Base-by-base conservation (phyloP, 2,888 invertebrate genomes). In the Caenorhabditis sp. region DNA sequence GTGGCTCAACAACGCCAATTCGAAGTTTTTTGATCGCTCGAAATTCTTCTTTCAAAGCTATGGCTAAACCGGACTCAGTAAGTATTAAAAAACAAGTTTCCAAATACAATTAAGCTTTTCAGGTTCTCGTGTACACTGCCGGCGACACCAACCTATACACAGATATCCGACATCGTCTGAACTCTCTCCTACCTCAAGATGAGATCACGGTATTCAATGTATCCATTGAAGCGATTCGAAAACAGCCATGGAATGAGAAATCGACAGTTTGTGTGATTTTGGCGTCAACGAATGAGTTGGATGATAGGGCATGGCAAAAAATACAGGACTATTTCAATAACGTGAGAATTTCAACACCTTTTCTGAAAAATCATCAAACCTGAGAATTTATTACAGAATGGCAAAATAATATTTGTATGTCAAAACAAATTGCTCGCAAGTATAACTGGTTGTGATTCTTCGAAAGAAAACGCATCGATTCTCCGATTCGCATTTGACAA, bases 371-470 rank as follows among this genome's bases (percentile, higher is more conserved):
- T 7, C 4, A 31, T 7, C 10, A 10, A 31, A 31, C 10, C 10
- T 31, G 31, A 7, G 31, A 31, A 31, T 31, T n/a, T 38, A 59
- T 75, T 82, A 64, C 73, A 86, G 78, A 77, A 84, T 36, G 87
- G 87, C 8, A 86, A 85, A 63, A 78, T 88, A 5, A 76, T 87
- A 20, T 87, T 87, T 69, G 77, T 87, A 1, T 88, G 87, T 52
- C 87, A 87, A 65, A 88, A 87, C 70, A 73, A 77, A 3, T 73
- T 87, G 26, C 75, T 88, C n/a, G 78, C 86, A 7, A 81, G 78
- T 50, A 72, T 87, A 25, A 81, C 84, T 3, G 70, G 74, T 20
- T 79, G 81, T 58, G 78, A 83, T 38, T 82, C 84, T 8, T 70
- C 78, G 14, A 83, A 82, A 57, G 73, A 85, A 58, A 82, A 85